Evolutionary conservation across 2,113 vertebrate genomes (phyloP).

Genomic region (Barbus barbus): DNA sequence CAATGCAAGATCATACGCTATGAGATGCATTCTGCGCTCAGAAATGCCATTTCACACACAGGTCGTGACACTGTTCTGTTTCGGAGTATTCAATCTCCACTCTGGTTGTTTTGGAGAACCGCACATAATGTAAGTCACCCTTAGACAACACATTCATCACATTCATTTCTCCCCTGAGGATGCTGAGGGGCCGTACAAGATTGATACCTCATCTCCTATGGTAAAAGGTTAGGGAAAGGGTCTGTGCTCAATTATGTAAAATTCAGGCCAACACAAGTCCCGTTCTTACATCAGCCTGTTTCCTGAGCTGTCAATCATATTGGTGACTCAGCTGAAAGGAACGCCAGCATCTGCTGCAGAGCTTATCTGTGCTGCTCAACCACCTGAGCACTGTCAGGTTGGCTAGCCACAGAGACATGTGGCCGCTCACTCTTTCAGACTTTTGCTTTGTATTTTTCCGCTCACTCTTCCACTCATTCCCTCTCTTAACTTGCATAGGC

Average conservation of each 20-base stretch:
- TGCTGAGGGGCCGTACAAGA: conserved; percentile 55
- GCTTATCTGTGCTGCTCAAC: conserved; percentile 75
- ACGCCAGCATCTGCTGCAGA: conserved; percentile 70
- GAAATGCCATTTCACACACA: conserved; percentile 28
- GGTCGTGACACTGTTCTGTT: conserved; percentile 33
- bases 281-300: conserved; percentile 24
- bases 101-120: neutral
- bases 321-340: conserved; percentile 67
- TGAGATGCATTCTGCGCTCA: neutral
- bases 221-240: conserved; percentile 38
- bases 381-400: conserved; percentile 72
- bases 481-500: neutral
- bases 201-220: conserved; percentile 58
- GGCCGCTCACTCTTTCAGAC: conserved; percentile 39
- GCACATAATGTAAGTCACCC: conserved; percentile 34
- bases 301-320: conserved; percentile 58
- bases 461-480: conserved; percentile 37
- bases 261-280: conserved; percentile 8
- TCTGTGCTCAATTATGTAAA: conserved; percentile 56
- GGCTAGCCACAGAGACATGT: conserved; percentile 64
- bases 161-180: conserved; percentile 37
- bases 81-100: conserved; percentile 42
- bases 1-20: neutral
- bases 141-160: conserved; percentile 41
- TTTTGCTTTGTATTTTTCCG: conserved; percentile 39